Percentiles rank a stretch among this genome's conserved stretches.
phyloP scores from a whole-genome alignment of 2,797 vertebrate species.

The Oreonectes daqikongensis region DNA sequence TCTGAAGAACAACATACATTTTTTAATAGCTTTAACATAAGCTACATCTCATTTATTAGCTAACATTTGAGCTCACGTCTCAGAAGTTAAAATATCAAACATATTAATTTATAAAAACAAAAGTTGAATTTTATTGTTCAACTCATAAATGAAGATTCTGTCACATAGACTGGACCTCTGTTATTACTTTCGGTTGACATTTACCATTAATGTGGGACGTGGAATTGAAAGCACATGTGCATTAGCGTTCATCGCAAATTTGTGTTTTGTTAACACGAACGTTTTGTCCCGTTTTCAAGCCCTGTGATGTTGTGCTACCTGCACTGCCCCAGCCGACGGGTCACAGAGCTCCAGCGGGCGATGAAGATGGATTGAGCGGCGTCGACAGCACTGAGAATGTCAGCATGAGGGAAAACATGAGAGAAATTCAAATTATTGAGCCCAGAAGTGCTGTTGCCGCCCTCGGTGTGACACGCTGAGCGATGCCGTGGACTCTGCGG shows the following conservation, averaged over 20 bases:
- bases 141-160: not conserved
- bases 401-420: slow-evolving; percentile 42
- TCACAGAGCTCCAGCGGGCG: slow-evolving; percentile 29
- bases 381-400: slow-evolving; percentile 34
- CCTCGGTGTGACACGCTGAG: slow-evolving; percentile 32
- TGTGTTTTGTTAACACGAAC: slow-evolving; percentile 10
- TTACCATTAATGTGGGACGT: slow-evolving; percentile 11
- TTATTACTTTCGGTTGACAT: slow-evolving; percentile 27
- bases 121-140: not conserved
- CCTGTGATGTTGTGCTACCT: slow-evolving; percentile 20
- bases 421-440: slow-evolving; percentile 47
- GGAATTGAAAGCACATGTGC: slow-evolving; percentile 39
- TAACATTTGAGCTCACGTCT: too few species aligned
- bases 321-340: slow-evolving; percentile 21
- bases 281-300: slow-evolving; percentile 18
- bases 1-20: too few species aligned
- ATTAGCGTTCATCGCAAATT: slow-evolving; percentile 10
- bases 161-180: slow-evolving; percentile 5
- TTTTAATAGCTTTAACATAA: too few species aligned
- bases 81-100: too few species aligned
- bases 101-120: not conserved
- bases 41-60: too few species aligned
- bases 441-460: slow-evolving; percentile 49
- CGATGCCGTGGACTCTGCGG: slow-evolving; percentile 36
- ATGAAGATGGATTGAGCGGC: slow-evolving; percentile 46